These are phyloP conservation scores for Quadroppia sp. DNA, from an alignment of 2,888 invertebrate genomes.

Conservation along the genomic window DNA sequence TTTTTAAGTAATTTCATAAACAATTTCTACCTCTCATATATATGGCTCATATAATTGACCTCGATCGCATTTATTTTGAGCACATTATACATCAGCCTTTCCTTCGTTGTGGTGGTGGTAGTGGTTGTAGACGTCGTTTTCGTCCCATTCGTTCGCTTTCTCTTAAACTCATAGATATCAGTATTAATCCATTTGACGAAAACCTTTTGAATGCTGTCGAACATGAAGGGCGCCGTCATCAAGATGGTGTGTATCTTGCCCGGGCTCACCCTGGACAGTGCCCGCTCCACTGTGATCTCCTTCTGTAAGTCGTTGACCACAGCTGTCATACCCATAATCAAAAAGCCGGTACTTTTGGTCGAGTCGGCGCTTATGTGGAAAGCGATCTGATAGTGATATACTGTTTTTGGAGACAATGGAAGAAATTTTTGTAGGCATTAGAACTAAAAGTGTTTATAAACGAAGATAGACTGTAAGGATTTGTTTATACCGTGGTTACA, in stretches of 20 bases:
- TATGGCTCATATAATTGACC: not conserved
- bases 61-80: not conserved
- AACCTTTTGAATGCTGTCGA: not conserved
- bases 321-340: not conserved
- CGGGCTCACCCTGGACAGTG: not conserved
- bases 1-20: too few species aligned
- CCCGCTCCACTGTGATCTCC: not conserved
- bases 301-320: not conserved
- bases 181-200: not conserved
- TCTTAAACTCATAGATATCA: too few species aligned
- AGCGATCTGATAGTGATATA: constrained; percentile 23
- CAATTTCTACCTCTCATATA: not conserved
- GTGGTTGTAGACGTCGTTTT: too few species aligned
- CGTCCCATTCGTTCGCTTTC: too few species aligned
- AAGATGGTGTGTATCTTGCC: not conserved
- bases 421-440: too few species aligned
- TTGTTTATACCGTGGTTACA: too few species aligned
- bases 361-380: not conserved
- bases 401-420: too few species aligned
- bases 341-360: not conserved
- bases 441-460: too few species aligned
- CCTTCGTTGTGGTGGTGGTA: too few species aligned
- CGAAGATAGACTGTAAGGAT: too few species aligned
- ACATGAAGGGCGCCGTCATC: not conserved
- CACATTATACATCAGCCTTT: not conserved